phyloP scores from a whole-genome alignment of 1,140 invertebrate species.

The Trichonephila inaurata region DNA sequence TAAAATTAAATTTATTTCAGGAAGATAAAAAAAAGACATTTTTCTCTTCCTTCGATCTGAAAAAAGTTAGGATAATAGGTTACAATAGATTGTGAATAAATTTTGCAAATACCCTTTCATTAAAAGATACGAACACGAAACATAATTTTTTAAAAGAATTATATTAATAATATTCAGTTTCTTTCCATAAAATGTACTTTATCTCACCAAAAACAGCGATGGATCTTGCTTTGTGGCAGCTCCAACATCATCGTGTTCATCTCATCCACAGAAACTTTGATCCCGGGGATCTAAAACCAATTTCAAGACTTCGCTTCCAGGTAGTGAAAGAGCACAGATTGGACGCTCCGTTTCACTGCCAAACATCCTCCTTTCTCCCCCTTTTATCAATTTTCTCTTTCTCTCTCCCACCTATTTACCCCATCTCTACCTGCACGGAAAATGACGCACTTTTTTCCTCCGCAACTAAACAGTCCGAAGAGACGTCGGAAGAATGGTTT shows the following conservation, averaged over 20 bases:
- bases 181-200: no score
- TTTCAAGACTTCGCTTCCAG: conserved; percentile 32
- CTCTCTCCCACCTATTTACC: background rate
- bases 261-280: conserved; percentile 41
- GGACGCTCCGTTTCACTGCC: conserved; percentile 24
- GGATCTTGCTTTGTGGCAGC: background rate
- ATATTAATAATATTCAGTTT: no score
- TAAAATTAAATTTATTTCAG: no score
- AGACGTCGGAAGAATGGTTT: background rate
- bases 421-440: background rate
- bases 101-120: no score
- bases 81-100: no score
- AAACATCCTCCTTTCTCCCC: background rate
- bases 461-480: background rate
- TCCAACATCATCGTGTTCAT: background rate
- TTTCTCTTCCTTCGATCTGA: no score
- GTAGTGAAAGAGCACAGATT: conserved; percentile 8
- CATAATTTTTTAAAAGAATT: no score
- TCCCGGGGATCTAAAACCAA: conserved; percentile 47
- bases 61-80: no score
- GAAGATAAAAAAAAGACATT: no score
- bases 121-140: no score
- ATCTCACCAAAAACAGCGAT: background rate
- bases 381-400: background rate
- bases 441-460: background rate